These are phyloP conservation scores for Apamea crenata DNA, from an alignment of 2,888 invertebrate species.

Conservation along the genomic window DNA sequence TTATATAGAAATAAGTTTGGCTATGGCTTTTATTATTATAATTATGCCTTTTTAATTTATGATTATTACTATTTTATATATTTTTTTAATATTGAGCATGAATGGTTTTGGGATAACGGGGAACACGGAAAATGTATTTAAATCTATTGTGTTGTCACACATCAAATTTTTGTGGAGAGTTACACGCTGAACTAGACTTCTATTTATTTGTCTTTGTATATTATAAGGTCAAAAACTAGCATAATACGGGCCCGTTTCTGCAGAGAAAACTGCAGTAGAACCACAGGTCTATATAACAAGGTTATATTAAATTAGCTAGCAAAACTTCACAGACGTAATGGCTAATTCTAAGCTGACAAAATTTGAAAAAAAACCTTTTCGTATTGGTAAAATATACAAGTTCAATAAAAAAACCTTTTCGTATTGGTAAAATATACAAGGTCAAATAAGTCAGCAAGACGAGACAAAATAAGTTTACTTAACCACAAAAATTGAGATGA, in stretches of 20 bases:
- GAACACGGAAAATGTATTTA: constrained; percentile 7
- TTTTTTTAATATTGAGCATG: constrained; percentile 1
- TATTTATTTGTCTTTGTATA: neutral
- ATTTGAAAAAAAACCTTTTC: too few relatives aligned
- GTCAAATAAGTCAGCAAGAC: neutral
- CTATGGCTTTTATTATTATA: constrained; percentile 39
- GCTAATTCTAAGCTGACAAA: neutral
- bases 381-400: neutral
- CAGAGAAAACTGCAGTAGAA: neutral
- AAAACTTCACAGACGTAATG: neutral
- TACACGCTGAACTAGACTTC: too few relatives aligned
- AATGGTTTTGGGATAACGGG: constrained; percentile 25
- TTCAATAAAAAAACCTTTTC: neutral
- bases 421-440: neutral
- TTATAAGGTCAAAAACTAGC: neutral
- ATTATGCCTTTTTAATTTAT: constrained; percentile 38
- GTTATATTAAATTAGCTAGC: neutral
- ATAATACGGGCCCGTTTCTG: neutral
- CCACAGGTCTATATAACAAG: neutral
- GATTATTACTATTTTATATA: neutral
- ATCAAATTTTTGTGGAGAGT: constrained; percentile 11
- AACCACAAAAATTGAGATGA: constrained; percentile 17
- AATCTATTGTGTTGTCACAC: constrained; percentile 8
- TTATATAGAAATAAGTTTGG: constrained; percentile 48
- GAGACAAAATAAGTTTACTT: neutral